These are phyloP conservation scores for Pammene aurita DNA, from an alignment of 2,888 invertebrate genomes.

Conservation along the genomic window DNA sequence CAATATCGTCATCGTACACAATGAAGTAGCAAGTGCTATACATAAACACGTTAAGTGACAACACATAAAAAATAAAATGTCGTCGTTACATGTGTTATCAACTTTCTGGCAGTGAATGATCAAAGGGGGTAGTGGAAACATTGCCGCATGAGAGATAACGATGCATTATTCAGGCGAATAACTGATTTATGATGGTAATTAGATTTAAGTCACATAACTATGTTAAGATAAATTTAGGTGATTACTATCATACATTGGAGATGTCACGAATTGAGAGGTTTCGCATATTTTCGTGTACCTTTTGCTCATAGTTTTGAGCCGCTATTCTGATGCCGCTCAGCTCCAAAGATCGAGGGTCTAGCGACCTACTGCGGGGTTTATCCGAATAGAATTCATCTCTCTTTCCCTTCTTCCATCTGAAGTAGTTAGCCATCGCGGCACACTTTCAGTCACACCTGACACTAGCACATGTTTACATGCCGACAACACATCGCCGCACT, in stretches of 20 bases:
- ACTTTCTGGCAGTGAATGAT: slow-evolving; percentile 4
- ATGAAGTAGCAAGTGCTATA: slow-evolving; percentile 27
- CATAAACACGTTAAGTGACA: slow-evolving; percentile 16
- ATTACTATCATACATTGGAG: background rate
- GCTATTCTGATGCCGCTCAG: slow-evolving; percentile 86
- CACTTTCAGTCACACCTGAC: slow-evolving; percentile 52
- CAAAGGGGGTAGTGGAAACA: slow-evolving; percentile 20
- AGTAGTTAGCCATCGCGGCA: slow-evolving; percentile 85
- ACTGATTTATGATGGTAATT: slow-evolving; percentile 8
- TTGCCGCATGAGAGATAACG: slow-evolving; percentile 19
- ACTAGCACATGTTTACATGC: slow-evolving; percentile 47
- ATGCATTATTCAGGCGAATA: slow-evolving; percentile 24
- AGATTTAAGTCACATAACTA: slow-evolving; percentile 6
- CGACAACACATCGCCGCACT: slow-evolving; percentile 53
- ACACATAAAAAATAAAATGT: slow-evolving; percentile 4
- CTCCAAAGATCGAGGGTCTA: slow-evolving; percentile 88
- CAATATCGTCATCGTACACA: slow-evolving; percentile 38
- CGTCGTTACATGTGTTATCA: slow-evolving; percentile 3
- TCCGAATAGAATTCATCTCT: slow-evolving; percentile 82
- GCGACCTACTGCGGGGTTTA: slow-evolving; percentile 88
- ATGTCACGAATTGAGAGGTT: slow-evolving; percentile 6
- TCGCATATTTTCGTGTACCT: slow-evolving; percentile 47
- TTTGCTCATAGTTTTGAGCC: slow-evolving; percentile 76
- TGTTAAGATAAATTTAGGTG: background rate
- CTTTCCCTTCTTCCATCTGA: slow-evolving; percentile 87